Conservation (phyloP, 2,888 invertebrate species). For the Spilarctia lutea region DNA sequence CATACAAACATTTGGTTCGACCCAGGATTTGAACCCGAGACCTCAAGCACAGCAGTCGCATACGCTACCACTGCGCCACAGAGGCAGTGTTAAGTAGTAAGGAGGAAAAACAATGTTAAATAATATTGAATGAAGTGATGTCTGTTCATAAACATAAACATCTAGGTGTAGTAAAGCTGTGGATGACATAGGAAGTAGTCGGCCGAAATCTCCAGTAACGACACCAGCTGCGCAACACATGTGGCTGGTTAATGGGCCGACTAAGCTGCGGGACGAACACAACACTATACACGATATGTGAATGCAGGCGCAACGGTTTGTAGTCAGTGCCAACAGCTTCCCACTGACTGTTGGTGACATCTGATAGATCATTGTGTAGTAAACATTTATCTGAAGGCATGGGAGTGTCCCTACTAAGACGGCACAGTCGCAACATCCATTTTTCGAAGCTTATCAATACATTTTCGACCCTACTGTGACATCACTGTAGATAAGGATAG, state of each 20-base stretch:
- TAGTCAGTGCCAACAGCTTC: background rate
- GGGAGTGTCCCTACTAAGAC: background rate
- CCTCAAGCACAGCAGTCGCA: no score
- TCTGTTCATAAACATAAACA: background rate
- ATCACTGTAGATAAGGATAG: background rate
- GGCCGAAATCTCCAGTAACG: slow-evolving; percentile 10
- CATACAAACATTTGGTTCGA: no score
- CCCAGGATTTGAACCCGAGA: no score
- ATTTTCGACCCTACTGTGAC: background rate
- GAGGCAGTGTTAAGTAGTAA: no score
- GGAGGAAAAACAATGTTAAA: no score
- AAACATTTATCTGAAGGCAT: background rate
- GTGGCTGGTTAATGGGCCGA: slow-evolving; percentile 17
- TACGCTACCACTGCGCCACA: no score
- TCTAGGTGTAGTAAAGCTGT: background rate
- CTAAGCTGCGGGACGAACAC: background rate
- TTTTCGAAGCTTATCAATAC: background rate
- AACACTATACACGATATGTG: background rate
- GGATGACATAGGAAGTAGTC: slow-evolving; percentile 21
- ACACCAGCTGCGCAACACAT: slow-evolving; percentile 39
- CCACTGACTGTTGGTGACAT: background rate
- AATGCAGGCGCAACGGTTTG: background rate
- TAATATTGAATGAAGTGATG: background rate
- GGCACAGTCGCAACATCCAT: background rate
- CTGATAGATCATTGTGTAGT: background rate